Conservation (phyloP, 2,113 vertebrate genomes). For the Pampusana beccarii region DNA sequence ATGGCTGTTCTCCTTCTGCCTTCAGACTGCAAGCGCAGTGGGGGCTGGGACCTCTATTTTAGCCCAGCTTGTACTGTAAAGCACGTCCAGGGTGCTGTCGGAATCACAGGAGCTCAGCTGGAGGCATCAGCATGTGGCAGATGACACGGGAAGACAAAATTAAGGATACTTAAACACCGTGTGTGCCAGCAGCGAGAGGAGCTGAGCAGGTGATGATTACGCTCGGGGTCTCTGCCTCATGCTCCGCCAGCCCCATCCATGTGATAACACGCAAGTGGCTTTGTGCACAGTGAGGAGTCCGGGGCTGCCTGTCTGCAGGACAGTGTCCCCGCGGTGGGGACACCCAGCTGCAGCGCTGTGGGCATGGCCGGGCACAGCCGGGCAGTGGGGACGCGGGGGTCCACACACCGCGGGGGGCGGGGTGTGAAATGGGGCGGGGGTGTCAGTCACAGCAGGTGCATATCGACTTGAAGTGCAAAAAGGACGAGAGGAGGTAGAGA, state of each 20-base stretch:
- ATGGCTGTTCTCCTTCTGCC: background rate
- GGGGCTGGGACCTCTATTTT: background rate
- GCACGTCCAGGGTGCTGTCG: background rate
- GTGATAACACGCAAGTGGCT: fast-evolving
- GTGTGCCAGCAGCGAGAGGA: background rate
- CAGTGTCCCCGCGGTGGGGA: fast-evolving
- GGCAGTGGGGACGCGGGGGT: fast-evolving
- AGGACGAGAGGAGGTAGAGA: background rate
- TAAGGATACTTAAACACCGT: background rate
- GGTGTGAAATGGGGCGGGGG: no score
- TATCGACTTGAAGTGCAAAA: background rate
- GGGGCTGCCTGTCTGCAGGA: background rate
- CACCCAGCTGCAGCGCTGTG: background rate
- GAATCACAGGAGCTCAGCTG: background rate
- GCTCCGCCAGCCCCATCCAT: background rate
- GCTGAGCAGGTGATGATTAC: background rate
- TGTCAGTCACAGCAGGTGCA: background rate
- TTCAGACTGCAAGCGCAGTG: background rate
- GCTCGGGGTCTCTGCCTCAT: background rate
- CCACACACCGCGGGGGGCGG: background rate
- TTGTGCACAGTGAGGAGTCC: background rate
- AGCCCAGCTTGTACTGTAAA: background rate
- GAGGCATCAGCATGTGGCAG: background rate
- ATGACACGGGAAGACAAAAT: background rate
- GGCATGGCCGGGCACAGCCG: background rate